Conservation (phyloP, 2,888 invertebrate species). For the Spodoptera picta region DNA sequence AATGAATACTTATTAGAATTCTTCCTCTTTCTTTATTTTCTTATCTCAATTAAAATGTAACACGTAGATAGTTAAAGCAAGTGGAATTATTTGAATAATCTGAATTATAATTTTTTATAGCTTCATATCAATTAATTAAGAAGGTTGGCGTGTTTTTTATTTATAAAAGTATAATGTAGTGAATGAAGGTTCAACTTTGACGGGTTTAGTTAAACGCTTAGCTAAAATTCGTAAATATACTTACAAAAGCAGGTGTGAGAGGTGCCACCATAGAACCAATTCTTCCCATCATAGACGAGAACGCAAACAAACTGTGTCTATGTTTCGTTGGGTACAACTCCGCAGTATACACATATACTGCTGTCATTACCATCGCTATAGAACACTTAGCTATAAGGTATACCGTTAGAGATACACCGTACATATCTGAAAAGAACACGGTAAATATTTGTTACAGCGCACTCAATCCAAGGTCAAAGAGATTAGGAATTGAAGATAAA, state of each 20-base stretch:
- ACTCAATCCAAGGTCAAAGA: too few relatives aligned
- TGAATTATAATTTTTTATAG: too few relatives aligned
- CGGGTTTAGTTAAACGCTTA: background rate
- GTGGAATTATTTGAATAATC: too few relatives aligned
- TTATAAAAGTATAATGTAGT: too few relatives aligned
- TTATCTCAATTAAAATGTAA: too few relatives aligned
- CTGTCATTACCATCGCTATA: slow-evolving; percentile 88
- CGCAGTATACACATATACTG: slow-evolving; percentile 88
- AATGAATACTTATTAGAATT: too few relatives aligned
- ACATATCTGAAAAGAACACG: slow-evolving; percentile 39
- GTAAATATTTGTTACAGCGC: too few relatives aligned
- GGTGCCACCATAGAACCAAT: slow-evolving; percentile 89
- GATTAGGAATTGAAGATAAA: background rate
- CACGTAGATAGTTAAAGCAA: too few relatives aligned
- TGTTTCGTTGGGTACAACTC: slow-evolving; percentile 90
- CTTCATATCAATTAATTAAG: too few relatives aligned
- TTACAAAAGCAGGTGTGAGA: slow-evolving; percentile 89
- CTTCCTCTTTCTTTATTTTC: too few relatives aligned
- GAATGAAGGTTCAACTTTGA: too few relatives aligned
- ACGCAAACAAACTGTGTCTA: slow-evolving; percentile 88
- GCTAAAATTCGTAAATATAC: slow-evolving; percentile 31
- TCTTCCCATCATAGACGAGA: slow-evolving; percentile 89
- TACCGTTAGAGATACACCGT: slow-evolving; percentile 74
- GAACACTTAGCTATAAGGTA: slow-evolving; percentile 89
- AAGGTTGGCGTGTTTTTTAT: too few relatives aligned